These are phyloP conservation scores for Volucella inanis DNA, from an alignment of 2,888 invertebrate species.

Conservation along the genomic window DNA sequence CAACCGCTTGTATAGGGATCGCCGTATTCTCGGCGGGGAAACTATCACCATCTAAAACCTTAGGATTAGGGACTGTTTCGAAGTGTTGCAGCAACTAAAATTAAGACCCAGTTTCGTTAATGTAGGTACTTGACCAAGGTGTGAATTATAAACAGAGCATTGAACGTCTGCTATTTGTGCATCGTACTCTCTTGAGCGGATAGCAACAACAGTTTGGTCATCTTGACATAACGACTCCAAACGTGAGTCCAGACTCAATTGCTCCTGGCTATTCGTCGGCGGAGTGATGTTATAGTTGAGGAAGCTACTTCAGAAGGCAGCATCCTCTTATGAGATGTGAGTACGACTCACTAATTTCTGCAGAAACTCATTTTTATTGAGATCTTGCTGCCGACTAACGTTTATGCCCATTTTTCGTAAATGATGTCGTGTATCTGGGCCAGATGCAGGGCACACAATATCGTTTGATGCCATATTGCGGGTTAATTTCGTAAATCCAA, in stretches of 20 bases:
- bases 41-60: constrained; percentile 76
- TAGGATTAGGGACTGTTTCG: constrained; percentile 84
- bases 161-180: constrained; percentile 96
- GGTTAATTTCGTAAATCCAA: background rate
- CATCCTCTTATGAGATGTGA: constrained; percentile 92
- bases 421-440: constrained; percentile 49
- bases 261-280: constrained; percentile 92
- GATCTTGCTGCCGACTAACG: constrained; percentile 90
- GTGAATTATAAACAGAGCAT: constrained; percentile 95
- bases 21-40: constrained; percentile 75
- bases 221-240: constrained; percentile 90
- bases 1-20: constrained; percentile 79
- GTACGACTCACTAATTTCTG: constrained; percentile 88
- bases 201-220: constrained; percentile 92
- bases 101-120: constrained; percentile 95
- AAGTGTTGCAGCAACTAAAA: constrained; percentile 93
- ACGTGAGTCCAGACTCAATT: constrained; percentile 91
- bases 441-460: constrained; percentile 51
- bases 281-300: constrained; percentile 94
- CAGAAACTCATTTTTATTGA: constrained; percentile 91
- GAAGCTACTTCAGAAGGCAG: constrained; percentile 97
- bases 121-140: constrained; percentile 92
- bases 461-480: constrained; percentile 45
- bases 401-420: constrained; percentile 89
- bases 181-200: constrained; percentile 91